phyloP scores from a whole-genome alignment of 2,113 vertebrate species.

The Pantherophis guttatus region DNA sequence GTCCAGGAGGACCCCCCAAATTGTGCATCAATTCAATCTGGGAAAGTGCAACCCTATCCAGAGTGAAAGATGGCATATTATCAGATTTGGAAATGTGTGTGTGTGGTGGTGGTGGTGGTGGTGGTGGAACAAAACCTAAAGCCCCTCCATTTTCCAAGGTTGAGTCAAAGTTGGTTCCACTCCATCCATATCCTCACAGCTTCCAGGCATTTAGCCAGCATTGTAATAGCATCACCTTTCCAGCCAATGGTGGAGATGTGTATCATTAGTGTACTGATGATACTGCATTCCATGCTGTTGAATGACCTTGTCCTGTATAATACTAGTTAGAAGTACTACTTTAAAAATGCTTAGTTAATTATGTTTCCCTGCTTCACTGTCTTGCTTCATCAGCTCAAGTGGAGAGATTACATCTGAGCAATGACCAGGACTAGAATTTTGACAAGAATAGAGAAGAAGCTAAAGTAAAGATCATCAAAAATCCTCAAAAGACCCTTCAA shows the following conservation, averaged over 20 bases:
- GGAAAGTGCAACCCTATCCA: neutral
- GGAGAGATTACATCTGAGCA: neutral
- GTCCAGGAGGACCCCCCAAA: neutral
- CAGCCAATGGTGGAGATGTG: neutral
- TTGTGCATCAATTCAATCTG: neutral
- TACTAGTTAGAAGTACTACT: neutral
- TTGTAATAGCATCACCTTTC: neutral
- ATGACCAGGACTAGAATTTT: neutral
- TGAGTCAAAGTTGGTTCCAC: neutral
- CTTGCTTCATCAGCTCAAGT: neutral
- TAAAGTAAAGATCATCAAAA: neutral
- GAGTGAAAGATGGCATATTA: neutral
- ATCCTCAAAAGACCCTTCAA: neutral
- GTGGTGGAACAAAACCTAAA: neutral
- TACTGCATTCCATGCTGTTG: neutral
- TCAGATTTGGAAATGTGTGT: neutral
- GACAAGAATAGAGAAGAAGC: neutral
- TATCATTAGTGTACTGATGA: neutral
- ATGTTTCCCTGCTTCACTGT: neutral
- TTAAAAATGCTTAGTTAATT: neutral
- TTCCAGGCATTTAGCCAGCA: neutral
- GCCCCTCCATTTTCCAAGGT: neutral
- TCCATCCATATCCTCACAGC: neutral
- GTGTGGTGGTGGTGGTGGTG: too few relatives aligned
- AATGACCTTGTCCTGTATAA: neutral